phyloP scores from a whole-genome alignment of 2,113 vertebrate genomes.

The Rhombomys opimus region DNA sequence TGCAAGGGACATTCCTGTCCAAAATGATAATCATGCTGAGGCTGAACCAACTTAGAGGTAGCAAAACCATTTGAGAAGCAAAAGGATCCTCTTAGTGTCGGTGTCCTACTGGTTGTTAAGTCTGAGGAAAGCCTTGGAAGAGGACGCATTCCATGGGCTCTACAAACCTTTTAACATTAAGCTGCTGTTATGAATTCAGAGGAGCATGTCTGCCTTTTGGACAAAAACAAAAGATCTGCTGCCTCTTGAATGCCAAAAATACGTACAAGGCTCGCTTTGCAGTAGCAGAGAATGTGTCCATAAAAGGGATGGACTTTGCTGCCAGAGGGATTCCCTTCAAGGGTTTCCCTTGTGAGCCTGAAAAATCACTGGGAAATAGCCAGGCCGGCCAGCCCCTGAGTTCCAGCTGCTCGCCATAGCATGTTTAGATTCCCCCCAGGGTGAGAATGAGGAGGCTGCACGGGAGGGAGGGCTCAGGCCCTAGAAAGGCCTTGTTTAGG shows the following conservation, averaged over 20 bases:
- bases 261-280: conserved; percentile 56
- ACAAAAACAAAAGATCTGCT: conserved; percentile 53
- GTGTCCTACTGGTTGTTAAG: background rate
- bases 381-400: background rate
- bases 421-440: conserved; percentile 44
- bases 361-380: conserved; percentile 57
- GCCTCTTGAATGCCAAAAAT: conserved; percentile 57
- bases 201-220: conserved; percentile 44
- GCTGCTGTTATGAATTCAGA: conserved; percentile 53
- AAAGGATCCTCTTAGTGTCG: background rate
- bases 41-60: background rate
- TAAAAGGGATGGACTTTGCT: conserved; percentile 80
- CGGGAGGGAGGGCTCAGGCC: background rate
- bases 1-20: background rate
- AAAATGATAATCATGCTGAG: background rate
- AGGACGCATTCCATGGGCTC: background rate
- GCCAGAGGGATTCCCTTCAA: conserved; percentile 80
- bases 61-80: background rate
- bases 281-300: conserved; percentile 75
- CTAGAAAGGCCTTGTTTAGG: conserved; percentile 77
- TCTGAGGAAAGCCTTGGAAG: conserved; percentile 15
- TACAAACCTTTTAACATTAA: conserved; percentile 55
- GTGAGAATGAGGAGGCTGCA: conserved; percentile 16
- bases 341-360: conserved; percentile 78
- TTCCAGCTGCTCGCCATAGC: background rate